Conservation (phyloP, 2,888 invertebrate species). For the Lacanobia oleracea region DNA sequence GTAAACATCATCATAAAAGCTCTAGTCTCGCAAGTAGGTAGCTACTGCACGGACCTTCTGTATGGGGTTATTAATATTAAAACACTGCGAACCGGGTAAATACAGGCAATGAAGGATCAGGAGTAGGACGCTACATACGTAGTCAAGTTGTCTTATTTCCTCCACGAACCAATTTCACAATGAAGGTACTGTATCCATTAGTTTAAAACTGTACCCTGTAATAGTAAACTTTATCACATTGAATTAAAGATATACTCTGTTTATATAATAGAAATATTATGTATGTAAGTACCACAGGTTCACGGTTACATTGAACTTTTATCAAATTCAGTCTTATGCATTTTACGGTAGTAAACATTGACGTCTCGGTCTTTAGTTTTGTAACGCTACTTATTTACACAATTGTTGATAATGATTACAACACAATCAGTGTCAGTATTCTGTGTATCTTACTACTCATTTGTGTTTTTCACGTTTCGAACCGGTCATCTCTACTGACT, state of each 20-base stretch:
- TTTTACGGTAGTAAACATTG: conserved; percentile 20
- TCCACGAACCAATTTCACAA: conserved; percentile 51
- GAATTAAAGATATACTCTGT: conserved; percentile 14
- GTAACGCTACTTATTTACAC: conserved; percentile 31
- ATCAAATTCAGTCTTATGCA: conserved; percentile 43
- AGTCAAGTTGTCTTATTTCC: conserved; percentile 75
- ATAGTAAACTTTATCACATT: neutral
- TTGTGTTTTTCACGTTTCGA: neutral
- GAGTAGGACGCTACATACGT: conserved; percentile 63
- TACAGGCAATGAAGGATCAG: conserved; percentile 77
- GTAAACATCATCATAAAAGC: conserved; percentile 88
- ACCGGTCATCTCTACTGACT: neutral
- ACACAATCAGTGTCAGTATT: neutral
- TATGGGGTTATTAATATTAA: conserved; percentile 88
- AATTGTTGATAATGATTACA: conserved; percentile 14
- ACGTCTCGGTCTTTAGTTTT: conserved; percentile 25
- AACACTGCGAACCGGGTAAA: conserved; percentile 81
- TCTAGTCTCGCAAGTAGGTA: conserved; percentile 73
- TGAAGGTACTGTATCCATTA: conserved; percentile 11
- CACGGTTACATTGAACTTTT: conserved; percentile 56
- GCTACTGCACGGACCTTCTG: conserved; percentile 80
- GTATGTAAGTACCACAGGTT: conserved; percentile 28
- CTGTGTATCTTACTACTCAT: neutral
- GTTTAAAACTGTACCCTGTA: conserved; percentile 11
- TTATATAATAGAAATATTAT: conserved; percentile 9